Evolutionary conservation across 92 coral and sea anemone species (phyloP).

Genomic region (Phymanthus crucifer): DNA sequence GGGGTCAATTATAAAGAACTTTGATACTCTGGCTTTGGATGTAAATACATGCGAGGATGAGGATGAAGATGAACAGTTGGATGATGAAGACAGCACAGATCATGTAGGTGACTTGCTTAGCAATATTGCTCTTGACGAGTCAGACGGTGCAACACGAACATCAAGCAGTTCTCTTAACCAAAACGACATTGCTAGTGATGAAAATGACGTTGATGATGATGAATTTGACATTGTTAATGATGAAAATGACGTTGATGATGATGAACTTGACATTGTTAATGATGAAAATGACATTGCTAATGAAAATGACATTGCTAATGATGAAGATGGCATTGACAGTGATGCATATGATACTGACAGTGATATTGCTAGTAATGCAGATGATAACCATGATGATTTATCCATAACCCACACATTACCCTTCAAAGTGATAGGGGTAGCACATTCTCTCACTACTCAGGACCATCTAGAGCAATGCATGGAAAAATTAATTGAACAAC

Average conservation of each 20-base stretch:
- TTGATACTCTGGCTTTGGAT: too few relatives aligned
- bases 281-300: background rate
- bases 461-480: constrained; percentile 17
- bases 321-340: background rate
- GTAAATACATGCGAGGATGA: too few relatives aligned
- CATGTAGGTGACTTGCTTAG: too few relatives aligned
- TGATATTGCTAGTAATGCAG: background rate
- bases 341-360: background rate
- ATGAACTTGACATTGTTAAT: too few relatives aligned
- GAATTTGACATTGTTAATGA: background rate
- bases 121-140: too few relatives aligned
- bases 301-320: background rate
- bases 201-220: background rate
- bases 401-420: constrained; percentile 3
- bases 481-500: background rate
- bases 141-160: too few relatives aligned
- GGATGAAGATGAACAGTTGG: too few relatives aligned
- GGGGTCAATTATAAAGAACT: too few relatives aligned
- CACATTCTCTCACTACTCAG: constrained; percentile 9
- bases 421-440: constrained; percentile 22
- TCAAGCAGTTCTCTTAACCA: too few relatives aligned
- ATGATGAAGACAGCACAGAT: too few relatives aligned
- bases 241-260: background rate
- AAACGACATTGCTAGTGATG: too few relatives aligned
- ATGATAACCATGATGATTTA: background rate